Percentiles rank a stretch among this genome's conserved stretches.
These are phyloP conservation scores for Flexamia atlantica DNA, from an alignment of 2,888 invertebrate genomes.

Conservation along the genomic window DNA sequence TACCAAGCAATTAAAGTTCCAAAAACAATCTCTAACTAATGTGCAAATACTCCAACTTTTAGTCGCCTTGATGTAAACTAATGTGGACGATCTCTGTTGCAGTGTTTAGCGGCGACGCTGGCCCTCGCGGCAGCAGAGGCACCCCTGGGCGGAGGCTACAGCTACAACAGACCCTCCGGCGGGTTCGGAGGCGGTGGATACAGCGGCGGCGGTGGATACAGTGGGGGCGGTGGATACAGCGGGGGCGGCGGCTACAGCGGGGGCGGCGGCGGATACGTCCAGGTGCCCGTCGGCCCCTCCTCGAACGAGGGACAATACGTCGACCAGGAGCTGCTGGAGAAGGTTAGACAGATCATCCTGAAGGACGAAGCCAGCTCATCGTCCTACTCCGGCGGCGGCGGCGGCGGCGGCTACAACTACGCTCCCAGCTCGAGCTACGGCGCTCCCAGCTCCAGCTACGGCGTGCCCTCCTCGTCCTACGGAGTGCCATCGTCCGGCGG, in stretches of 20 bases:
- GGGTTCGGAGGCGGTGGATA: slow-evolving; percentile 73
- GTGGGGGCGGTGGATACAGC: slow-evolving; percentile 74
- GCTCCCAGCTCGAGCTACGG: slow-evolving; percentile 70
- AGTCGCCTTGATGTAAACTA: background rate
- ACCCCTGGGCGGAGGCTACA: slow-evolving; percentile 79
- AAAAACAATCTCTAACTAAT: too few species aligned
- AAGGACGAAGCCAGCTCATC: slow-evolving; percentile 82
- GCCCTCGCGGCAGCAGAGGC: slow-evolving; percentile 69
- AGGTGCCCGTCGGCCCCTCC: slow-evolving; percentile 87
- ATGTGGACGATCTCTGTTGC: slow-evolving; percentile 72
- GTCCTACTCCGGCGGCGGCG: slow-evolving; percentile 74
- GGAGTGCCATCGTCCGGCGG: slow-evolving; percentile 76
- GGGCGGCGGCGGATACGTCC: slow-evolving; percentile 83
- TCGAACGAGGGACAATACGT: slow-evolving; percentile 91
- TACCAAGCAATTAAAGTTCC: too few species aligned
- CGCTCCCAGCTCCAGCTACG: slow-evolving; percentile 70
- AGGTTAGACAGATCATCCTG: slow-evolving; percentile 90
- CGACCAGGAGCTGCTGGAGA: slow-evolving; percentile 88
- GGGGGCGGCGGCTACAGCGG: slow-evolving; percentile 74
- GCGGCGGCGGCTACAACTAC: slow-evolving; percentile 73
- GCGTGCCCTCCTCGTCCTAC: slow-evolving; percentile 74
- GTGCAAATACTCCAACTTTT: too few species aligned
- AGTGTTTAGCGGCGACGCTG: slow-evolving; percentile 89
- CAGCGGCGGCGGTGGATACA: slow-evolving; percentile 74
- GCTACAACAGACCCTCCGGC: slow-evolving; percentile 84